phyloP scores from a whole-genome alignment of 1,140 invertebrate genomes.

The Sycobia sp. region DNA sequence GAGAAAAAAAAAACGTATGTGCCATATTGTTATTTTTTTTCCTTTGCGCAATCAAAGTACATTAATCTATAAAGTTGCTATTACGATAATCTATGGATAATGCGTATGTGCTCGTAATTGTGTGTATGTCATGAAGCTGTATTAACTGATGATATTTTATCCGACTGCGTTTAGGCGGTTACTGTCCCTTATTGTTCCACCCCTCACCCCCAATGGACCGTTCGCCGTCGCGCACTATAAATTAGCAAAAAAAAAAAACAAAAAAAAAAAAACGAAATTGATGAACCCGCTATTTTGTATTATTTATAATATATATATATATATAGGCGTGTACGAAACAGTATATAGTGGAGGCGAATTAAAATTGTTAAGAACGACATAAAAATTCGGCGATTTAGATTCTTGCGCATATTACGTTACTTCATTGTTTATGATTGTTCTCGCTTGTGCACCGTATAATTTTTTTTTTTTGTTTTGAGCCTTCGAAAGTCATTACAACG shows the following conservation, averaged over 20 bases:
- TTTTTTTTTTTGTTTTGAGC: conserved; percentile 16
- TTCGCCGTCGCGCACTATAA: conserved; percentile 36
- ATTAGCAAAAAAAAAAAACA: conserved; percentile 19
- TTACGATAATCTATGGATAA: conserved; percentile 54
- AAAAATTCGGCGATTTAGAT: too few species aligned
- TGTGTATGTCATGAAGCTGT: conserved; percentile 46
- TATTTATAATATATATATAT: too few species aligned
- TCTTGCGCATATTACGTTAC: too few species aligned
- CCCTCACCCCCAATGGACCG: too few species aligned
- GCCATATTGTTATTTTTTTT: conserved; percentile 44
- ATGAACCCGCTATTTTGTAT: too few species aligned
- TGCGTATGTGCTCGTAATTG: conserved; percentile 43
- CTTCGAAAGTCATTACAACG: conserved; percentile 26
- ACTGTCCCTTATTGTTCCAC: too few species aligned
- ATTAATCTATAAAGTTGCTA: conserved; percentile 59
- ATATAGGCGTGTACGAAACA: too few species aligned
- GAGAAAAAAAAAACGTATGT: too few species aligned
- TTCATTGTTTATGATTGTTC: too few species aligned
- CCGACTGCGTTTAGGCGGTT: too few species aligned
- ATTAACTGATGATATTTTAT: conserved; percentile 38
- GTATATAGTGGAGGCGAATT: too few species aligned
- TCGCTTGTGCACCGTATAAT: conserved; percentile 28
- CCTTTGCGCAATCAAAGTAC: conserved; percentile 47
- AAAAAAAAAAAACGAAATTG: conserved; percentile 20
- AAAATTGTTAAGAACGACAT: too few species aligned